These are phyloP conservation scores for Drosophila testacea DNA, from an alignment of 2,888 invertebrate species.

Conservation along the genomic window DNA sequence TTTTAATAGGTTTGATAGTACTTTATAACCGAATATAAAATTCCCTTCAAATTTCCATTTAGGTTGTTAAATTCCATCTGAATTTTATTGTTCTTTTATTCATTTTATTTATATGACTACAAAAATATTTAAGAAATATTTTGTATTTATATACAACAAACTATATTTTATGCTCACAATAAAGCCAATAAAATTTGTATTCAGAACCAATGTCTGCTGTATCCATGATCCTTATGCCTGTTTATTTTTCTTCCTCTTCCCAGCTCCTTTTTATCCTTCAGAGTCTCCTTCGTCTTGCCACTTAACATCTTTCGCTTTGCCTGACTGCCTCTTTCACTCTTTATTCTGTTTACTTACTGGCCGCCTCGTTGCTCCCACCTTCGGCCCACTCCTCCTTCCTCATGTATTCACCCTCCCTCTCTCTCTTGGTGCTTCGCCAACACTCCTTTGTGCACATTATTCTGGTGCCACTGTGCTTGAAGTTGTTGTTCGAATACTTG, in stretches of 20 bases:
- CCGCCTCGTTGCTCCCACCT: constrained; percentile 17
- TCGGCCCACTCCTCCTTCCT: not conserved
- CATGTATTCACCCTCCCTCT: not conserved
- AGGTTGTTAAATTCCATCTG: too few species aligned
- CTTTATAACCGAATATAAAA: not conserved
- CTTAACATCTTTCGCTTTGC: constrained; percentile 39
- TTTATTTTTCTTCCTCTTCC: not conserved
- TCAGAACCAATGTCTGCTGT: constrained; percentile 16
- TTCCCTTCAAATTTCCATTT: too few species aligned
- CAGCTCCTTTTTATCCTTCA: not conserved
- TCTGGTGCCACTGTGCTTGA: constrained; percentile 56
- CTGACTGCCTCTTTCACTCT: constrained; percentile 31
- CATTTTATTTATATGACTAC: not conserved
- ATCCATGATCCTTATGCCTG: constrained; percentile 24
- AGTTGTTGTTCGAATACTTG: constrained; percentile 61
- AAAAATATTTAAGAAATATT: not conserved
- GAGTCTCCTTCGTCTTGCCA: constrained; percentile 32
- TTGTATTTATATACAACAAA: not conserved
- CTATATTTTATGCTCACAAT: not conserved
- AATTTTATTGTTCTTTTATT: not conserved
- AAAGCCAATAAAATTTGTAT: too few species aligned
- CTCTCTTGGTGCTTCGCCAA: constrained; percentile 2
- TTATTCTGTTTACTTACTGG: constrained; percentile 44
- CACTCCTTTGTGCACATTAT: constrained; percentile 60
- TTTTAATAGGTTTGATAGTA: not conserved